These are phyloP conservation scores for Sarcophaga peregrina DNA, from an alignment of 1,140 invertebrate genomes.

Conservation along the genomic window DNA sequence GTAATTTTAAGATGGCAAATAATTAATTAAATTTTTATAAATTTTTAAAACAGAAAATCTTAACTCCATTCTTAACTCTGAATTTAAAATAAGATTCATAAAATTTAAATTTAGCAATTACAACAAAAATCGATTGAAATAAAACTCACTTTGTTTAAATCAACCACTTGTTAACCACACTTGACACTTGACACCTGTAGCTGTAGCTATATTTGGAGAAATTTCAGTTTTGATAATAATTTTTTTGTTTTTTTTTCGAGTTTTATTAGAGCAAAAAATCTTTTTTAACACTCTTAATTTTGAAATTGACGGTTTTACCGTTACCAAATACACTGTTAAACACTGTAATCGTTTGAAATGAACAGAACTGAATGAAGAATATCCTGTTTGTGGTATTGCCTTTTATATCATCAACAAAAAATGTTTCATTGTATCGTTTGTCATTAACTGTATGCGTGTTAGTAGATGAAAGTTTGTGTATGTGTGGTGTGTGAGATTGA, in stretches of 20 bases:
- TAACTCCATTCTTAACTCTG: too few relatives aligned
- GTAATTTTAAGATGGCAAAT: too few relatives aligned
- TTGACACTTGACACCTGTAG: conserved; percentile 13
- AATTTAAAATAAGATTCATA: too few relatives aligned
- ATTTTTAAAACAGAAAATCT: too few relatives aligned
- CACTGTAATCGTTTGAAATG: conserved; percentile 30
- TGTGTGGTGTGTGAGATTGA: neutral
- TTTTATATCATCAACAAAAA: conserved; percentile 35
- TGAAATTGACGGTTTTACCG: too few relatives aligned
- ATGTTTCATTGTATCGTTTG: conserved; percentile 1
- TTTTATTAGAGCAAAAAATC: neutral
- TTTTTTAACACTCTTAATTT: neutral
- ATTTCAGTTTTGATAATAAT: neutral
- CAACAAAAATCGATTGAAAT: neutral
- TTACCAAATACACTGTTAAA: neutral
- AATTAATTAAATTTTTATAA: too few relatives aligned
- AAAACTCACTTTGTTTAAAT: neutral
- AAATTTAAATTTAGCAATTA: too few relatives aligned
- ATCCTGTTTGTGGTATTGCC: conserved; percentile 38
- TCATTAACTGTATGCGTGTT: neutral
- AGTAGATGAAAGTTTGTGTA: neutral
- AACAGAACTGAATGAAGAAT: conserved; percentile 40
- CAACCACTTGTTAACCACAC: neutral
- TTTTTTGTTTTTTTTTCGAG: neutral
- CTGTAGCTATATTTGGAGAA: neutral